A percentile compares a stretch with the other conserved stretches of the same genome.
Conservation (phyloP, 2,113 vertebrate species). For the Leuciscus idus region DNA sequence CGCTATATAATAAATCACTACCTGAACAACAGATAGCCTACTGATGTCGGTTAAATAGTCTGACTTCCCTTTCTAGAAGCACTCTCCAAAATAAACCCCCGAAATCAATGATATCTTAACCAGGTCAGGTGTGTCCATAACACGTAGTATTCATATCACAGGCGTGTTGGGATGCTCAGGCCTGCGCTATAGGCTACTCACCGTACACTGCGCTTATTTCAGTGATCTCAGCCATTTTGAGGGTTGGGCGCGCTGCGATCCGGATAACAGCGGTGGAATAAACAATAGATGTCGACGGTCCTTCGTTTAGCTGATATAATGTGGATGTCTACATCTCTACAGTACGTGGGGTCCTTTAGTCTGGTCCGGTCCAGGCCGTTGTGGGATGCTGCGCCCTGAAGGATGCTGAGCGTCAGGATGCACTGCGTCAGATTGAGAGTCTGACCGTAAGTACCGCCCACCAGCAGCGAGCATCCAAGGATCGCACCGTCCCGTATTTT, state of each 20-base stretch:
- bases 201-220: slow-evolving; percentile 79
- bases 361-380: slow-evolving; percentile 30
- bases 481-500: not conserved
- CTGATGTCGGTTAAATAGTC: not conserved
- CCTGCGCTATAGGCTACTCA: slow-evolving; percentile 60
- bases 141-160: not conserved
- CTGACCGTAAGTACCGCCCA: slow-evolving; percentile 42
- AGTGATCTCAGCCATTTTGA: slow-evolving; percentile 83
- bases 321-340: slow-evolving; percentile 14
- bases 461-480: slow-evolving; percentile 10
- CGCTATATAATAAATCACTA: not conserved
- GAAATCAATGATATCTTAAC: not conserved
- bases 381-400: slow-evolving; percentile 41
- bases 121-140: not conserved
- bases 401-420: slow-evolving; percentile 42
- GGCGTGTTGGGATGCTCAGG: not conserved
- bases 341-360: not conserved
- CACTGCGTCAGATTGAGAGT: slow-evolving; percentile 36
- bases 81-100: not conserved
- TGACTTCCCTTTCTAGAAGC: not conserved
- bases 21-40: not conserved
- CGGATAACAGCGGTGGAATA: not conserved
- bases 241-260: slow-evolving; percentile 58
- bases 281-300: not conserved
- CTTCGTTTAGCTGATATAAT: slow-evolving; percentile 21